Percentiles rank a stretch among this genome's conserved stretches.
Conservation (phyloP, 2,797 vertebrate genomes). For the Gallinago nigripennis region DNA sequence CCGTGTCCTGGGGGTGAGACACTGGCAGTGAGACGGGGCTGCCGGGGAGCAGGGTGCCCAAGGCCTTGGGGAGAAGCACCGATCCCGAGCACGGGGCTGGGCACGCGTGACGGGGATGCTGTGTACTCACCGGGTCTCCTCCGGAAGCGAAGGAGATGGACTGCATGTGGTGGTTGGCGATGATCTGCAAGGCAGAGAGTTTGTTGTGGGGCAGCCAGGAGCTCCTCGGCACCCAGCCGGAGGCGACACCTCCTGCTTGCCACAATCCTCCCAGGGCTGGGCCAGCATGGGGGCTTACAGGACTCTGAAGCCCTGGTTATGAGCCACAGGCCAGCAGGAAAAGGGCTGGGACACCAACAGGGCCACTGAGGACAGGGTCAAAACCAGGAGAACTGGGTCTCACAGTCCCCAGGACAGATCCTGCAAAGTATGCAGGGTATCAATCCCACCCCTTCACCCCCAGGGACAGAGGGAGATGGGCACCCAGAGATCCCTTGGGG, state of each 20-base stretch:
- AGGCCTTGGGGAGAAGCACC: background rate
- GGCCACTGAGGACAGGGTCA: background rate
- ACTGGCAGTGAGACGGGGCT: background rate
- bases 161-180: slow-evolving; percentile 99
- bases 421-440: background rate
- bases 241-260: background rate
- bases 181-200: slow-evolving; percentile 84
- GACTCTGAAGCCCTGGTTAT: background rate
- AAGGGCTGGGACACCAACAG: background rate
- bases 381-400: background rate
- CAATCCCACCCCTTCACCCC: background rate
- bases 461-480: background rate
- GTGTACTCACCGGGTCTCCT: slow-evolving; percentile 94
- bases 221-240: fast-evolving
- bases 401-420: background rate
- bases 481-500: background rate
- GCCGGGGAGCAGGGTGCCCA: fast-evolving
- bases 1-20: slow-evolving; percentile 85
- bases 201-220: background rate
- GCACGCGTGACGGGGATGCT: fast-evolving
- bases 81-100: fast-evolving
- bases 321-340: background rate
- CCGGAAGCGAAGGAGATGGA: slow-evolving; percentile 98
- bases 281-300: background rate
- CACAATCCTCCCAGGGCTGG: fast-evolving